Percentiles rank a stretch among this genome's conserved stretches.
phyloP scores from a whole-genome alignment of 1,140 invertebrate species.

The Oryctes rhinoceros region DNA sequence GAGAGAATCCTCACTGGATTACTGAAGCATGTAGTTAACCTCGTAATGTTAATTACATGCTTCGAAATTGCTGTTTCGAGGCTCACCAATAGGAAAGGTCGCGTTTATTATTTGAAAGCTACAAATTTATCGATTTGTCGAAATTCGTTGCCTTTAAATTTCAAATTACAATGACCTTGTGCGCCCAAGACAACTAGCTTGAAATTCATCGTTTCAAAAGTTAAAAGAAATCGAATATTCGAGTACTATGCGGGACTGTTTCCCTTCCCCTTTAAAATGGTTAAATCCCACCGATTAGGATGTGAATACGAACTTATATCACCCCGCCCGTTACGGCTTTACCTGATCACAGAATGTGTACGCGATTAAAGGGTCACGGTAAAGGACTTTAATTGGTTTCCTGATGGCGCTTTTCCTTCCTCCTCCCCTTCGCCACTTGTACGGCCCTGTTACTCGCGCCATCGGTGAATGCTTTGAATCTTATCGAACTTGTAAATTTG shows the following conservation, averaged over 20 bases:
- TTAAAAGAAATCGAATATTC: neutral
- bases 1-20: no score
- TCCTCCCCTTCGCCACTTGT: neutral
- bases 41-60: no score
- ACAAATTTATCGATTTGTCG: no score
- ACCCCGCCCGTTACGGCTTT: neutral
- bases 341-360: conserved; percentile 27
- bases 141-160: neutral
- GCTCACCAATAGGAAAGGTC: no score
- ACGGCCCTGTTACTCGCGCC: neutral
- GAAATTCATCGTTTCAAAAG: neutral
- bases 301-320: no score
- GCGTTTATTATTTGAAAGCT: no score
- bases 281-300: no score
- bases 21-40: no score
- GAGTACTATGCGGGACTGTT: neutral
- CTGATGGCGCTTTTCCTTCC: neutral
- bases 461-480: conserved; percentile 6
- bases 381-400: conserved; percentile 20
- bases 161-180: neutral
- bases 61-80: no score
- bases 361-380: conserved; percentile 18
- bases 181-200: neutral
- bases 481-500: conserved; percentile 35
- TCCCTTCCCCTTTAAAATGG: no score